Percentiles rank a stretch among this genome's conserved stretches.
phyloP scores from a whole-genome alignment of 2,113 vertebrate genomes.

The Aptenodytes forsteri region DNA sequence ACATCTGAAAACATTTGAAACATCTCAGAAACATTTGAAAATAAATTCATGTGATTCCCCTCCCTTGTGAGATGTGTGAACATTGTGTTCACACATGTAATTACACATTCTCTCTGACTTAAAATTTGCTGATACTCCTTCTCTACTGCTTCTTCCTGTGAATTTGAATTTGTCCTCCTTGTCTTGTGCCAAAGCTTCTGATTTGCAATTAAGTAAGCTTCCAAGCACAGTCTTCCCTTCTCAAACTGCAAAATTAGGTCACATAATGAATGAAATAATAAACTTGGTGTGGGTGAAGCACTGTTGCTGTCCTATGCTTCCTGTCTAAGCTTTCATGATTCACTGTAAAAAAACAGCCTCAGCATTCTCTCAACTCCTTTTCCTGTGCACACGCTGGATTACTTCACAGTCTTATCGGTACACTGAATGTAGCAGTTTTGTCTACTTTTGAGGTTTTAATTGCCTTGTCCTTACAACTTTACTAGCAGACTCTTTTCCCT shows the following conservation, averaged over 20 bases:
- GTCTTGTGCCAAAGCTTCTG: background rate
- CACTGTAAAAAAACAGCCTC: background rate
- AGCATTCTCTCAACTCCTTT: background rate
- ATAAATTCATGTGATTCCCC: background rate
- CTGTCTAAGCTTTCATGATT: background rate
- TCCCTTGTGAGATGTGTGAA: background rate
- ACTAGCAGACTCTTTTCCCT: background rate
- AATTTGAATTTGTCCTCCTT: background rate
- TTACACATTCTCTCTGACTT: background rate
- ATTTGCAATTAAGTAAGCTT: background rate
- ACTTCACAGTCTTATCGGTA: background rate
- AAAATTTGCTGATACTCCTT: background rate
- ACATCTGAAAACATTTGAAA: background rate
- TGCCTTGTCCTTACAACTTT: background rate
- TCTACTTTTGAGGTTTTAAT: background rate
- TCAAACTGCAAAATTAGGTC: background rate
- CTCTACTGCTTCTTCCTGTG: background rate
- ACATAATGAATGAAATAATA: background rate
- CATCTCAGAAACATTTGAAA: background rate
- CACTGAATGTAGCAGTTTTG: background rate
- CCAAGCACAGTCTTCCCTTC: background rate
- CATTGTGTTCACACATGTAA: background rate
- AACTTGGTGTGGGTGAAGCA: background rate
- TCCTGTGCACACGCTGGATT: background rate
- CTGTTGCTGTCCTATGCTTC: background rate